These are phyloP conservation scores for Bungarus multicinctus DNA, from an alignment of 2,113 vertebrate genomes.

Conservation along the genomic window DNA sequence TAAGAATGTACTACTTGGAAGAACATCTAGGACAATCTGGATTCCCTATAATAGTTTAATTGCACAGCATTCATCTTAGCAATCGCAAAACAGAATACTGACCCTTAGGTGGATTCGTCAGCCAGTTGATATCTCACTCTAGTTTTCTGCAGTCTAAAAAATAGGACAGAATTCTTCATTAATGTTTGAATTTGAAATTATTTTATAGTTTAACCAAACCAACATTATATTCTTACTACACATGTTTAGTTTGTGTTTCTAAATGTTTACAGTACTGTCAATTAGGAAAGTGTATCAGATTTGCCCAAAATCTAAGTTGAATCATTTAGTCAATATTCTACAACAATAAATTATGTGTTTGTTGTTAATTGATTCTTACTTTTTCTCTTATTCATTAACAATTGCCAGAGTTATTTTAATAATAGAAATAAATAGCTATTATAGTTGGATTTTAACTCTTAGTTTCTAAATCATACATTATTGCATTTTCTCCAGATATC, in stretches of 20 bases:
- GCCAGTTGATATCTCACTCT: conserved; percentile 41
- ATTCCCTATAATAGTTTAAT: neutral
- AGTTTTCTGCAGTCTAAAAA: conserved; percentile 63
- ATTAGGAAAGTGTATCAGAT: neutral
- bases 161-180: neutral
- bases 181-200: neutral
- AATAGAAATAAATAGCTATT: neutral
- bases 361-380: neutral
- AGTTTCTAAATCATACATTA: neutral
- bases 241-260: neutral
- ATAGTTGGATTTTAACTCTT: neutral
- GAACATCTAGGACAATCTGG: neutral
- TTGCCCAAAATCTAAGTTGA: neutral
- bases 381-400: neutral
- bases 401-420: neutral
- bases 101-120: conserved; percentile 57
- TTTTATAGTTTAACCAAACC: neutral
- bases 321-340: neutral
- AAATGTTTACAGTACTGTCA: neutral
- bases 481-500: neutral
- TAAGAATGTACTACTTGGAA: neutral
- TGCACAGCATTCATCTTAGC: neutral
- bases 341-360: neutral
- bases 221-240: neutral
- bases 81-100: conserved; percentile 41